Base-by-base conservation (phyloP, 2,888 invertebrate genomes). In the Brachyptera risi region DNA sequence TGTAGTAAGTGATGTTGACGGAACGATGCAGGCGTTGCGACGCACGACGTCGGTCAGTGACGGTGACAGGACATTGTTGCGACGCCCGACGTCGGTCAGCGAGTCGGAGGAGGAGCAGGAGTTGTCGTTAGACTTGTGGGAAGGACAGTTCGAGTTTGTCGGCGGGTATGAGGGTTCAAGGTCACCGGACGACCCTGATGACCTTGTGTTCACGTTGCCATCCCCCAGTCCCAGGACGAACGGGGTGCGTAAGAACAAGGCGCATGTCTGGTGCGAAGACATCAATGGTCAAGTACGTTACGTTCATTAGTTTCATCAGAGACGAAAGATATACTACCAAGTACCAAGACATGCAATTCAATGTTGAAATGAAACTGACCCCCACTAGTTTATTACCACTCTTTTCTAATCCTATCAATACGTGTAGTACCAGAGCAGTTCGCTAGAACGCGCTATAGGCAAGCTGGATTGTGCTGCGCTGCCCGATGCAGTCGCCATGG, bases 111-210 rank as follows among this genome's bases (percentile, higher is more conserved):
- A 56, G n/a, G 59, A 58, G 26, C 60, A 57, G 47, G 90, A 88
- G 71, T 79, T 90, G 75, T 90, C 88, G 75, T 90, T 88, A 75
- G 91, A 92, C 73, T 86, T 90, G 84, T 92, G 91, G 91, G 89
- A 90, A 74, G 91, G 91, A 62, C 91, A 91, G 77, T 92, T 92
- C 71, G 88, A 90, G 76, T 90, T 90, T 75, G 83, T 90, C 68
- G 90, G 90, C 23, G 61, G 56, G 40, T 63, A 58, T 44, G 61
- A 66, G 56, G 21, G 15, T 9, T 35, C 51, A 9, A 9, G 23
- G 38, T 5, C 19, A 17, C 47, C 26, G 2, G 58, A 44, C 24
- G 47, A 44, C 24, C 47, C 27, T 35, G 57, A 38, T 26, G 40
- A 17, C 44, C 19, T 21, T 11, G n/a, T 44, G 17, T 13, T 11